phyloP scores from a whole-genome alignment of 2,113 vertebrate genomes.

The Daubentonia madagascariensis region DNA sequence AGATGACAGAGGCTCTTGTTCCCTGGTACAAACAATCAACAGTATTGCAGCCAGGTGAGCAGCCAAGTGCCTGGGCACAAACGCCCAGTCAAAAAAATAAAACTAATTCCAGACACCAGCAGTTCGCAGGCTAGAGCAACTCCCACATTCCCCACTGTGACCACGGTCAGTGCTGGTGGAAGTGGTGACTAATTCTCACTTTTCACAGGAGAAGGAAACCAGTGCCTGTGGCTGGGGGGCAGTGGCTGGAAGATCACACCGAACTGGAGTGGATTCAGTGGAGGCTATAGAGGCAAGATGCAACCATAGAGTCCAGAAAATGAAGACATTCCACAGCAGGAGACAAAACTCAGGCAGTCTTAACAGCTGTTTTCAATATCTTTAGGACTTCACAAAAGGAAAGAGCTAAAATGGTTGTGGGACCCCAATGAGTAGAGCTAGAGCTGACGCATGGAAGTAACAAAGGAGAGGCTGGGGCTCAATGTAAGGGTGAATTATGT shows the following conservation, averaged over 20 bases:
- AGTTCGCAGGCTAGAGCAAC: background rate
- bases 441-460: background rate
- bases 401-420: background rate
- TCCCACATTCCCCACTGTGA: background rate
- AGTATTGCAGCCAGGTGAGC: background rate
- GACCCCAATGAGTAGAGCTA: background rate
- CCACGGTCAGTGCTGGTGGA: rapidly evolving
- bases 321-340: background rate
- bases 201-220: background rate
- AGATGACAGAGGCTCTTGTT: background rate
- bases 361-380: background rate
- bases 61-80: background rate
- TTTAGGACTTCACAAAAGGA: background rate
- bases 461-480: background rate
- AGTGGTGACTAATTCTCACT: background rate
- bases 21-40: background rate
- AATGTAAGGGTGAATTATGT: rapidly evolving
- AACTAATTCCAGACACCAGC: background rate
- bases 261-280: background rate
- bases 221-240: background rate
- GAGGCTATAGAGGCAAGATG: background rate
- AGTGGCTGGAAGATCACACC: background rate
- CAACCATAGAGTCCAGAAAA: background rate
- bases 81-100: background rate
- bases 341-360: background rate